Evolutionary conservation across 2,888 invertebrate species (phyloP).

Genomic region (Eristalis pertinax): DNA sequence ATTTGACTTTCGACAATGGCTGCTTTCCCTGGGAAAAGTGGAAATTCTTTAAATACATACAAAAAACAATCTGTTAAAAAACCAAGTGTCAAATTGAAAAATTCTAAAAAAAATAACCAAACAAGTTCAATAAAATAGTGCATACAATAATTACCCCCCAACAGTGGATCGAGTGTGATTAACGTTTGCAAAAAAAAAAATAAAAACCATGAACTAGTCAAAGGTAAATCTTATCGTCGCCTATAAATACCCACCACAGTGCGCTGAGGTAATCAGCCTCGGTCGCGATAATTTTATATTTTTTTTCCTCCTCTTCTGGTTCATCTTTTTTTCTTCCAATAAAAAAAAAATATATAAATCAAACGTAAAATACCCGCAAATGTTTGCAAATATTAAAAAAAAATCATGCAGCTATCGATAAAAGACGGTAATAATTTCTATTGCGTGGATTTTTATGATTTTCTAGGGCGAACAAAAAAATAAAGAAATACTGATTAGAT

Average conservation of each 20-base stretch:
- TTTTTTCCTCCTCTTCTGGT: neutral
- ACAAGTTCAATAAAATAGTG: conserved; percentile 3
- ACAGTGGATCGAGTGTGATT: conserved; percentile 18
- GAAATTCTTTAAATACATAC: conserved; percentile 76
- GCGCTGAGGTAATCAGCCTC: conserved; percentile 60
- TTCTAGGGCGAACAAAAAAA: neutral
- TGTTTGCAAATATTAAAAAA: neutral
- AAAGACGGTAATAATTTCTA: neutral
- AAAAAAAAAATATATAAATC: neutral
- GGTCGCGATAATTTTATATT: conserved; percentile 29
- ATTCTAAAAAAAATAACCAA: neutral
- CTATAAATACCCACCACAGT: conserved; percentile 22
- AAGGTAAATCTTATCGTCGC: conserved; percentile 59
- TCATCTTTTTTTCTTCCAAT: neutral
- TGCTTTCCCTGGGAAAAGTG: conserved; percentile 88
- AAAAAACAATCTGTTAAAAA: conserved; percentile 74
- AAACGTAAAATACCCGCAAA: neutral
- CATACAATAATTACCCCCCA: neutral
- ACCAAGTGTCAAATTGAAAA: conserved; percentile 79
- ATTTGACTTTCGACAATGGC: conserved; percentile 93
- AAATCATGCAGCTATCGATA: neutral
- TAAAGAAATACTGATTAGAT: conserved; percentile 49
- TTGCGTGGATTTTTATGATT: neutral
- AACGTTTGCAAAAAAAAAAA: conserved; percentile 12
- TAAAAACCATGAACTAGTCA: conserved; percentile 61